phyloP scores from a whole-genome alignment of 1,140 invertebrate genomes.

The Megalopta genalis region DNA sequence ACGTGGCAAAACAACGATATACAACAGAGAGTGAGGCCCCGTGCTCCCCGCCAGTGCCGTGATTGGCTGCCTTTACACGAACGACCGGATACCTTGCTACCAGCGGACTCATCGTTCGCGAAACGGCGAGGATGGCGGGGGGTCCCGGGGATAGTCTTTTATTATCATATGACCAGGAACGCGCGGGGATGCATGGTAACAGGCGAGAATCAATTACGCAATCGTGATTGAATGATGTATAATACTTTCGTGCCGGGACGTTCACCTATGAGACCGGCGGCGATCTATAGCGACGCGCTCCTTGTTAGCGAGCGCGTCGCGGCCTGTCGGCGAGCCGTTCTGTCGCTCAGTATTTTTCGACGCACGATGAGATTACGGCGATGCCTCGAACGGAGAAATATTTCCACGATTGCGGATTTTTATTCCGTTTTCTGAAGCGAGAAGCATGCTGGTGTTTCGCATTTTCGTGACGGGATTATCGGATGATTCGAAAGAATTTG shows the following conservation, averaged over 20 bases:
- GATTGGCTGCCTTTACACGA: conserved; percentile 56
- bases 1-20: conserved; percentile 74
- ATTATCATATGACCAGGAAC: conserved; percentile 9
- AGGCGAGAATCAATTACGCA: conserved; percentile 16
- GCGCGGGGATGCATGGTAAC: background rate
- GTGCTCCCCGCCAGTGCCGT: conserved; percentile 35
- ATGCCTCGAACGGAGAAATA: too few relatives aligned
- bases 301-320: background rate
- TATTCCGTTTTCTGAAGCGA: too few relatives aligned
- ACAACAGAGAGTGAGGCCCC: conserved; percentile 47
- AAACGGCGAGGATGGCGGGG: background rate
- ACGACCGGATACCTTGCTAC: conserved; percentile 46
- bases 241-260: background rate
- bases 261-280: background rate
- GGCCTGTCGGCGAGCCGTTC: too few relatives aligned
- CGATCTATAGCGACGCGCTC: background rate
- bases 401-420: too few relatives aligned
- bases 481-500: too few relatives aligned
- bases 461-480: too few relatives aligned
- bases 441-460: too few relatives aligned
- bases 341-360: too few relatives aligned
- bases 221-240: conserved; percentile 11
- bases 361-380: too few relatives aligned
- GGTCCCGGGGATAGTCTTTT: background rate
- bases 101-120: conserved; percentile 24